Base-by-base conservation (phyloP, 2,888 invertebrate genomes). In the Hyppa rectilinea region DNA sequence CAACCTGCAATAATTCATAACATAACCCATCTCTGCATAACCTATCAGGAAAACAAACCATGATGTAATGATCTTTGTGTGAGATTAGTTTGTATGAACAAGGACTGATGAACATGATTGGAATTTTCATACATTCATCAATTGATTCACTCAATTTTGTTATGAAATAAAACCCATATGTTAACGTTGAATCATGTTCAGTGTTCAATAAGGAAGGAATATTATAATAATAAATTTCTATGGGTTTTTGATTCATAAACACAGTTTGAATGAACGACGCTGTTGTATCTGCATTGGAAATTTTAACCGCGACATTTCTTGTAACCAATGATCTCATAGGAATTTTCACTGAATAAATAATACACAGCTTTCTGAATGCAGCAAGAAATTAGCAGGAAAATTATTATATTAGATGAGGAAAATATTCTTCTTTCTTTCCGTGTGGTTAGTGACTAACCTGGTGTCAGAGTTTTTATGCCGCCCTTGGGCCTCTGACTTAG, bases 111-210 rank as follows among this genome's bases (percentile, higher is more conserved):
- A 80, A 64, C n/a, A n/a, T n/a, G n/a, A n/a, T n/a, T 75, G 69
- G 31, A 34, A 52, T 40, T 43, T 26, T 52, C 59, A 23, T n/a
- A 40, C 36, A 59, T 60, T 47, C 50, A 61, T 61, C 38, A 60
- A 63, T 53, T 63, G 75, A 67, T 36, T 80, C 67, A 74, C 26
- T 62, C 12, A n/a, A 14, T 43, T 36, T 60, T 61, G 56, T 34
- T 77, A 31, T 55, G 38, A 59, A 63, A 60, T 55, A 80, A 78
- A 80, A 63, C 62, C 67, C 75, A 50, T 55, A 49, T 36, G 23
- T 40, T 67, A 29, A 29, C 20, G 23, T 62, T 74, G 62, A 75
- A 47, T 75, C 60, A 59, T 74, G 38, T 62, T 40, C n/a, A 20
- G 20, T 36, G 3, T 6, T 23, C 12, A 10, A 17, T 40, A 55